Conservation (phyloP, 2,888 invertebrate species). For the Pristionchus exspectatus region DNA sequence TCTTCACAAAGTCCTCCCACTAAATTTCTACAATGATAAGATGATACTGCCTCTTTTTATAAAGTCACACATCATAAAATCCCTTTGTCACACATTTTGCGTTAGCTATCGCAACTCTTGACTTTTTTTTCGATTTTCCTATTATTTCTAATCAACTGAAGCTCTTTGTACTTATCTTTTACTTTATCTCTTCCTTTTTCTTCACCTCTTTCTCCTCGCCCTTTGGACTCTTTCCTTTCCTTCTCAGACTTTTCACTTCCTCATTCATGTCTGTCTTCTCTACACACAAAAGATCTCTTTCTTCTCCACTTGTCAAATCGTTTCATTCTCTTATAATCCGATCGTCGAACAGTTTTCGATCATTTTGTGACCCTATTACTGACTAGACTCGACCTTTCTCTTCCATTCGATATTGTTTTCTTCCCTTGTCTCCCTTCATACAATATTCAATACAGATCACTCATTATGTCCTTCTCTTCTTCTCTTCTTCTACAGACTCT, state of each 20-base stretch:
- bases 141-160: background rate
- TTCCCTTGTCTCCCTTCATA: background rate
- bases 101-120: too few relatives aligned
- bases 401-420: background rate
- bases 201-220: background rate
- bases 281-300: background rate
- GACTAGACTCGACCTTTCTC: background rate
- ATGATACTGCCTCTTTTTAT: too few relatives aligned
- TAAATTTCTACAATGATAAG: too few relatives aligned
- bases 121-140: too few relatives aligned
- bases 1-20: too few relatives aligned
- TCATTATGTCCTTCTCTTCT: conserved; percentile 2
- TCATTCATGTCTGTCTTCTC: background rate
- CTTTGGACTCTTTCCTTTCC: background rate
- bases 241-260: background rate
- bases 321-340: background rate
- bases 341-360: background rate
- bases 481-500: background rate
- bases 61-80: too few relatives aligned
- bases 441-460: background rate
- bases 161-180: background rate
- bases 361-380: background rate
- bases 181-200: background rate
- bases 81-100: too few relatives aligned
- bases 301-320: background rate